These are phyloP conservation scores for Sebastes goodei DNA, from an alignment of 2,797 vertebrate species.

Conservation along the genomic window DNA sequence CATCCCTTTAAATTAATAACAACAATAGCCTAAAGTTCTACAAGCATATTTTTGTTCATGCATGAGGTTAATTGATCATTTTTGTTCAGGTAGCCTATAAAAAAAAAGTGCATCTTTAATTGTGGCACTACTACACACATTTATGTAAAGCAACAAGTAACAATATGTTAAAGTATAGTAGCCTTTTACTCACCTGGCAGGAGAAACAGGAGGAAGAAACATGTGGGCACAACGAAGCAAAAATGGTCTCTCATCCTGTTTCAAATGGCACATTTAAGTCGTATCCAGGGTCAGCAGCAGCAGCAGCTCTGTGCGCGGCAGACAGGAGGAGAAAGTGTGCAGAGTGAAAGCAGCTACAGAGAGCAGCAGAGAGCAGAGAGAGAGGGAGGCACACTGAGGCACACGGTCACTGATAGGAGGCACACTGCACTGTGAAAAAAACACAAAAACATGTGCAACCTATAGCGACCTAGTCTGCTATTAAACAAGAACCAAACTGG, in stretches of 20 bases:
- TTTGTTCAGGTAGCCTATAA: not conserved
- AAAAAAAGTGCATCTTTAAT: not conserved
- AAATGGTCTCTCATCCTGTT: slow-evolving; percentile 70
- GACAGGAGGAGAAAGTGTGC: slow-evolving; percentile 52
- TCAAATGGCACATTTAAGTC: slow-evolving; percentile 14
- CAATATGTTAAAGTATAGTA: not conserved
- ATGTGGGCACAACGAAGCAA: slow-evolving; percentile 31
- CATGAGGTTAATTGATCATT: not conserved
- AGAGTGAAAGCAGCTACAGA: slow-evolving; percentile 42
- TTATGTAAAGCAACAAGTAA: slow-evolving; percentile 57
- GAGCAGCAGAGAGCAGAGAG: slow-evolving; percentile 14
- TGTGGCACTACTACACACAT: not conserved
- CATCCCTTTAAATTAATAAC: not conserved
- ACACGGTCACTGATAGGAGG: slow-evolving; percentile 19
- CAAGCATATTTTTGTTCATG: not conserved
- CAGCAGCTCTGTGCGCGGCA: slow-evolving; percentile 25
- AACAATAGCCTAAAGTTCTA: not conserved
- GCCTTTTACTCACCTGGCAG: slow-evolving; percentile 72
- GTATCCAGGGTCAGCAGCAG: slow-evolving; percentile 42
- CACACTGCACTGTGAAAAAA: not conserved
- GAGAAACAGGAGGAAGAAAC: slow-evolving; percentile 56
- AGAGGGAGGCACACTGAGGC: slow-evolving; percentile 27
- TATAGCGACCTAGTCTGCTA: not conserved
- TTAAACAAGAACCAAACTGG: not conserved
- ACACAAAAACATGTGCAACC: not conserved